These are phyloP conservation scores for Frankliniella intonsa DNA, from an alignment of 2,888 invertebrate species.

Conservation along the genomic window DNA sequence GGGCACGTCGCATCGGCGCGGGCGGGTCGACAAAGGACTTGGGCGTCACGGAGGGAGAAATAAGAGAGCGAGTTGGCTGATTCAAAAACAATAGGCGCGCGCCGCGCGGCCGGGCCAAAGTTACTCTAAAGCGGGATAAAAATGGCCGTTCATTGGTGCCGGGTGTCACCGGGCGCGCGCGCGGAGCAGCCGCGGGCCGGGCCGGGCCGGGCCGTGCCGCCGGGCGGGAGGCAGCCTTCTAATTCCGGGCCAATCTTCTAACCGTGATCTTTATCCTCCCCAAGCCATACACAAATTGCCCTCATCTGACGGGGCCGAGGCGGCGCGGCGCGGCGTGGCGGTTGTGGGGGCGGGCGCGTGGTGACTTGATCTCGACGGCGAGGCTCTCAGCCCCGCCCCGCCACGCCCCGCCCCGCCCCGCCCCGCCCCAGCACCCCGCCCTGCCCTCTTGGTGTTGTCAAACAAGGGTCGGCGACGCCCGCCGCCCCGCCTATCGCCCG, in stretches of 20 bases:
- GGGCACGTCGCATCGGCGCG: not conserved
- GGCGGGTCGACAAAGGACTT: too few relatives aligned
- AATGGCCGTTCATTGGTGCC: too few relatives aligned
- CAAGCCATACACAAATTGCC: slow-evolving; percentile 1
- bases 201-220: not conserved
- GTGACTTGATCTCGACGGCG: not conserved
- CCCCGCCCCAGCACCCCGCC: too few relatives aligned
- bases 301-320: not conserved
- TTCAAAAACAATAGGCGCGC: not conserved
- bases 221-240: not conserved
- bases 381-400: too few relatives aligned
- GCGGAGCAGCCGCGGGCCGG: not conserved
- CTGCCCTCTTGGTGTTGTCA: too few relatives aligned
- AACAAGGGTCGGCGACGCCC: not conserved
- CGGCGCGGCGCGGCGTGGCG: not conserved
- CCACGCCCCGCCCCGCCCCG: too few relatives aligned
- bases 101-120: not conserved
- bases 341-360: not conserved
- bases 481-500: not conserved
- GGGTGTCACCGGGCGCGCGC: too few relatives aligned
- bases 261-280: not conserved
- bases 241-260: not conserved
- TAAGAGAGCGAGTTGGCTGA: not conserved
- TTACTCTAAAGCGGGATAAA: not conserved
- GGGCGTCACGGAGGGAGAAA: too few relatives aligned